Base-by-base conservation (phyloP, 1,140 invertebrate species). In the Trigoniulus corallinus region DNA sequence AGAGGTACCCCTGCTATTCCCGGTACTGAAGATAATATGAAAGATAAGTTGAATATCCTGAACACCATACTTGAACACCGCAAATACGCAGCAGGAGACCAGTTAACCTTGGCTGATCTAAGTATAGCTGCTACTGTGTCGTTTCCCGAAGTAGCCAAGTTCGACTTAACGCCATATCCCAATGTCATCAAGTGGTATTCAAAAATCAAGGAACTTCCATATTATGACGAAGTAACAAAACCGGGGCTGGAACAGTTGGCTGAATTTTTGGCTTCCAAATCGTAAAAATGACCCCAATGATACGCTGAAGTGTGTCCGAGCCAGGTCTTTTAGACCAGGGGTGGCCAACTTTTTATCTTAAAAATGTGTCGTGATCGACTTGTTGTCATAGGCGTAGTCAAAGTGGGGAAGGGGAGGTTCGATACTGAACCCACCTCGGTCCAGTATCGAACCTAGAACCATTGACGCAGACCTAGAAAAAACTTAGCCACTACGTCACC, bases 21-120 rank as follows among this genome's bases (percentile, higher is more conserved):
- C 15, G 29, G 15, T 15, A 34, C 7, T 7, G 29, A 34, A 34
- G 29, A 34, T 7, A 15, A 7, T 34, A 7, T 34, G 7, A 34
- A 34, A 34, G 29, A 34, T 15, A 34, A 34, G 15, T 7, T 34
- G 15, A 34, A 15, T 7, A 34, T 34, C 15, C 15, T 34, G 15
- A 34, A 34, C 29, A 34, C 7, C 29, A 34, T 34, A 7, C 15
- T 34, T 7, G 29, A 15, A 34, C 7, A 34, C 7, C 29, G 29
- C 15, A 7, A 48, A 25, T 64, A 56, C 40, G 59, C 53, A 15
- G 62, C 60, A 3, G 63, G 60, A 3, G 57, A 64, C 47, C 52
- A 58, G 3, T 40, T 62, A n/a, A 64, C 64, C 7, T 53, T 66
- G 3, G 63, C 64, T 23, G 64, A 66, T 48, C 46, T 59, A 26